A percentile compares a stretch with the other conserved stretches of the same genome.
phyloP scores from a whole-genome alignment of 2,797 vertebrate species.

The Pteropus rufus region DNA sequence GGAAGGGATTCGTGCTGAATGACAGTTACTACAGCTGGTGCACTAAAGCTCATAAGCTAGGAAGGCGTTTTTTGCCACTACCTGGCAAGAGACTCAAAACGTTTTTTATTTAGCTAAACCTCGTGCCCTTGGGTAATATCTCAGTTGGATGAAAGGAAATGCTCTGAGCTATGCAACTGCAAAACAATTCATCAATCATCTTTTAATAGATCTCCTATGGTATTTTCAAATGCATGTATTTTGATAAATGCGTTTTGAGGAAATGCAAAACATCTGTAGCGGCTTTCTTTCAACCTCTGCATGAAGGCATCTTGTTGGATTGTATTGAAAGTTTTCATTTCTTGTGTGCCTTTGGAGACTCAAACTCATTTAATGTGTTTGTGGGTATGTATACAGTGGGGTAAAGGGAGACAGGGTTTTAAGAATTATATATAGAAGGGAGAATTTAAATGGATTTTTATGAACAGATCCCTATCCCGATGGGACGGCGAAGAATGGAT shows the following conservation, averaged over 20 bases:
- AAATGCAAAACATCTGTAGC: neutral
- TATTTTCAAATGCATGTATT: constrained; percentile 40
- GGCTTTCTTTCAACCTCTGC: neutral
- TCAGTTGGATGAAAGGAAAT: constrained; percentile 55
- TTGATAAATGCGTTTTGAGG: constrained; percentile 1
- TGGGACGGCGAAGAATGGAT: neutral
- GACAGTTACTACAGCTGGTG: constrained; percentile 17
- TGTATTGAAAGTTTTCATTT: neutral
- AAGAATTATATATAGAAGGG: neutral
- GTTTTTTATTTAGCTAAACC: constrained; percentile 53
- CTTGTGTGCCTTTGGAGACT: neutral
- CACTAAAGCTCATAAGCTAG: constrained; percentile 38
- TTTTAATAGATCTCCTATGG: constrained; percentile 13
- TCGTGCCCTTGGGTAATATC: constrained; percentile 8
- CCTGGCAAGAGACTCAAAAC: constrained; percentile 40
- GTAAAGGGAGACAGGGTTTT: neutral
- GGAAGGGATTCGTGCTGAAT: constrained; percentile 36
- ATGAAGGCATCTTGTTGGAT: neutral
- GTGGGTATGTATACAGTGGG: neutral
- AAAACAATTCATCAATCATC: constrained; percentile 52
- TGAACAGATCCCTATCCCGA: neutral
- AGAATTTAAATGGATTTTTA: neutral
- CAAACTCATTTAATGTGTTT: neutral
- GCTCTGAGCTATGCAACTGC: constrained; percentile 30
- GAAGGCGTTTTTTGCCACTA: constrained; percentile 44